Conservation (phyloP, 92 coral and sea anemone genomes). For the Porites divaricata region DNA sequence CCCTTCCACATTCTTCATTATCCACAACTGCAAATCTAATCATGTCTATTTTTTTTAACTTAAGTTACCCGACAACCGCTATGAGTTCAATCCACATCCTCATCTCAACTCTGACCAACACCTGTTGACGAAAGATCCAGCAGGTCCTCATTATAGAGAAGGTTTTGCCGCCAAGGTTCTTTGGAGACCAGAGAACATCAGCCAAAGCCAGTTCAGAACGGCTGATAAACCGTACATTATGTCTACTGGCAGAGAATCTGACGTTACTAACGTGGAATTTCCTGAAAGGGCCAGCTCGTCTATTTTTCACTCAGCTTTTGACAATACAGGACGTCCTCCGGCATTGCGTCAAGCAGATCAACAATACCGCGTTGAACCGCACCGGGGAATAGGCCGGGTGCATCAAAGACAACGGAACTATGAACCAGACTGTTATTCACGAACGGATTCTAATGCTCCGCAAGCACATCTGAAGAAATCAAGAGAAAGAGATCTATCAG, state of each 20-base stretch:
- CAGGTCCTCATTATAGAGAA: constrained; percentile 1
- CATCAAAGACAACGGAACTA: background rate
- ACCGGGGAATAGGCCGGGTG: background rate
- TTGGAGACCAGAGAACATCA: background rate
- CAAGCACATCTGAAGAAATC: background rate
- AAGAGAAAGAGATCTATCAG: background rate
- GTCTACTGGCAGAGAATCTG: background rate
- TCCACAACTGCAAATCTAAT: background rate
- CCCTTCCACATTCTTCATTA: no score
- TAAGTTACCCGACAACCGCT: background rate
- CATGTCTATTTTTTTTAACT: background rate
- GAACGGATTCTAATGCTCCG: background rate
- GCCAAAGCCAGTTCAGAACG: background rate
- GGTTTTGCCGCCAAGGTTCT: background rate
- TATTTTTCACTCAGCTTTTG: background rate
- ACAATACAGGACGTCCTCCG: background rate
- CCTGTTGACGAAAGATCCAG: background rate
- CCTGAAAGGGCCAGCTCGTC: background rate
- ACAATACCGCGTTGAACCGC: background rate
- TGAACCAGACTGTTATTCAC: constrained; percentile 2
- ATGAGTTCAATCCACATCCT: background rate
- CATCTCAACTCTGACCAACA: background rate
- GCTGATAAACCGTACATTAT: background rate
- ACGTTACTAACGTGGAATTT: background rate
- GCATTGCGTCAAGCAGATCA: background rate